Conservation (phyloP, 2,888 invertebrate species). For the Hecatera dysodea region DNA sequence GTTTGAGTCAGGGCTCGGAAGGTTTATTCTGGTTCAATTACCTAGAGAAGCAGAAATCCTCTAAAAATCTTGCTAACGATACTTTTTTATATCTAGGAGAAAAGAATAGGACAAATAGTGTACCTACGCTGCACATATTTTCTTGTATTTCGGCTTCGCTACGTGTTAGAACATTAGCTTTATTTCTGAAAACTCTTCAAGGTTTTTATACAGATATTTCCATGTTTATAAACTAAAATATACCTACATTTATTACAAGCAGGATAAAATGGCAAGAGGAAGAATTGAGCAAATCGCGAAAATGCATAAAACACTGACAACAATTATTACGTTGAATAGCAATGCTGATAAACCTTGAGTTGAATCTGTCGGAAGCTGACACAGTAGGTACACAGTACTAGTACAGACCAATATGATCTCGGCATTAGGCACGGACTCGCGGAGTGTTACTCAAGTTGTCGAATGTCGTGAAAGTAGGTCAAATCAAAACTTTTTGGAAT, state of each 20-base stretch:
- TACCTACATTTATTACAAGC: too few species aligned
- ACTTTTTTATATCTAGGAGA: background rate
- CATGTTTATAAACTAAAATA: too few species aligned
- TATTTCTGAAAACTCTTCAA: too few species aligned
- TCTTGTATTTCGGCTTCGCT: background rate
- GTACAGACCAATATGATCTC: too few species aligned
- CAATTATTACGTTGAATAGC: too few species aligned
- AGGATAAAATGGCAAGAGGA: too few species aligned
- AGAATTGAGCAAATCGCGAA: too few species aligned
- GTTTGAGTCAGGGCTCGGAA: constrained; percentile 7
- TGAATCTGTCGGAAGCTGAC: background rate
- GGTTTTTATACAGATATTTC: too few species aligned
- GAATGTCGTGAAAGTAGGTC: background rate
- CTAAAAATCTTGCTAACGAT: background rate
- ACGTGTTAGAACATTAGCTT: background rate
- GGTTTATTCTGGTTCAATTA: background rate
- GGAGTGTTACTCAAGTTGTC: background rate
- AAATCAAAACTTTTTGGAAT: constrained; percentile 27
- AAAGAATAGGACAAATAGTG: background rate
- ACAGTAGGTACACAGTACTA: too few species aligned
- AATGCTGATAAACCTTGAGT: background rate
- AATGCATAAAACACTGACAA: too few species aligned
- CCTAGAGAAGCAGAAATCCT: background rate
- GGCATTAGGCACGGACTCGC: too few species aligned
- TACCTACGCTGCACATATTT: background rate